Percentiles rank a stretch among this genome's conserved stretches.
Conservation (phyloP, 64 coral and sea anemone species). For the Montipora cactus region DNA sequence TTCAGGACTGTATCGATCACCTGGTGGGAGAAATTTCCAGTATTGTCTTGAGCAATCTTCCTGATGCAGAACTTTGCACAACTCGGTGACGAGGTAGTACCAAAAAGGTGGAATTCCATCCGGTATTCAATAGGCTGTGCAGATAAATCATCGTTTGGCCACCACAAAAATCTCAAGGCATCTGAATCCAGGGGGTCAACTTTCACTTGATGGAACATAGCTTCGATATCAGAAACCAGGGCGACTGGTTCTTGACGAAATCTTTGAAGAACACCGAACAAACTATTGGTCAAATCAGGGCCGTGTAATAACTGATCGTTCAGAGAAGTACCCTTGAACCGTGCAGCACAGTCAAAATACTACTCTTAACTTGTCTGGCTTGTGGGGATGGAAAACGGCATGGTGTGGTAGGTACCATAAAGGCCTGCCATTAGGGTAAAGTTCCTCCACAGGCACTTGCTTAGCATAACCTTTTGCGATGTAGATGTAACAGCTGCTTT, state of each 20-base stretch:
- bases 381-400: constrained; percentile 27
- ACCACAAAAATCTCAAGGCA: constrained; percentile 70
- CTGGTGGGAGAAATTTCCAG: neutral
- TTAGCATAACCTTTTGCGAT: no score
- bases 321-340: no score
- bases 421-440: no score
- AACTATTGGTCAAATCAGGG: no score
- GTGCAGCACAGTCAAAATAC: no score
- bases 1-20: constrained; percentile 17
- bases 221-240: constrained; percentile 33
- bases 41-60: constrained; percentile 24
- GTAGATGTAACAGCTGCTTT: no score
- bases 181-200: constrained; percentile 43
- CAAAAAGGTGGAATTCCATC: constrained; percentile 62
- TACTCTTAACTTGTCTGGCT: constrained; percentile 30
- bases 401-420: constrained; percentile 64
- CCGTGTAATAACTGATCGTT: no score
- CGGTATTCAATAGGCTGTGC: constrained; percentile 33
- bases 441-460: no score
- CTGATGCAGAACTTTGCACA: constrained; percentile 46
- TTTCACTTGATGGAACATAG: constrained; percentile 72
- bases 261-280: neutral
- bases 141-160: constrained; percentile 55
- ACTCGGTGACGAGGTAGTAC: constrained; percentile 48
- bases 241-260: constrained; percentile 56